Evolutionary conservation across 1,140 invertebrate species (phyloP).

Genomic region (Drosophila lacertosa): DNA sequence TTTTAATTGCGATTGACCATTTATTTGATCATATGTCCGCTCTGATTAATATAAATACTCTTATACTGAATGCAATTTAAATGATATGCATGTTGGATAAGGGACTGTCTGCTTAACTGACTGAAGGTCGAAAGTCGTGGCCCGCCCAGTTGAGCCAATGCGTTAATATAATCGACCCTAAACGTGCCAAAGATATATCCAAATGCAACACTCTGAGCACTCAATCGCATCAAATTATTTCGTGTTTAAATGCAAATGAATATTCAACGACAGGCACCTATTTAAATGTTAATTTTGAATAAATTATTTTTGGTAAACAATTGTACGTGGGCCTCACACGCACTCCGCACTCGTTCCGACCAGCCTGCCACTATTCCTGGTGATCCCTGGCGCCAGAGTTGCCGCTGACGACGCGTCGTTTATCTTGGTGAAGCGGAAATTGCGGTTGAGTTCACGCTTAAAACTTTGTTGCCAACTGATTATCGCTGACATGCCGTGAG

Average conservation of each 20-base stretch:
- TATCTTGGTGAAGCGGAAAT: slow-evolving; percentile 63
- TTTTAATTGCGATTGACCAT: slow-evolving; percentile 53
- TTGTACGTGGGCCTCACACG: slow-evolving; percentile 25
- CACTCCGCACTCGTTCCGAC: neutral
- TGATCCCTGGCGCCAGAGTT: neutral
- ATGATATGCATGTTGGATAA: slow-evolving; percentile 4
- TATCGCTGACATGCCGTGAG: slow-evolving; percentile 57
- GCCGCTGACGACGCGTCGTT: slow-evolving; percentile 39
- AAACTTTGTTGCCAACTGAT: slow-evolving; percentile 66
- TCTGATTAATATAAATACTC: slow-evolving; percentile 41
- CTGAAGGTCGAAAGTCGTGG: slow-evolving; percentile 13
- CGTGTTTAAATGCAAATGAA: slow-evolving; percentile 51
- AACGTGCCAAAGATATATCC: slow-evolving; percentile 28
- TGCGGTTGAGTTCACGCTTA: slow-evolving; percentile 57
- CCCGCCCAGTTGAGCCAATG: slow-evolving; percentile 41
- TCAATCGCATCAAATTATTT: slow-evolving; percentile 35
- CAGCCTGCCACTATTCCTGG: neutral
- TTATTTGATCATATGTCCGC: slow-evolving; percentile 13
- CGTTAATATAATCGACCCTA: slow-evolving; percentile 31
- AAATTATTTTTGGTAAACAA: slow-evolving; percentile 55
- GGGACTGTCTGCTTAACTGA: neutral
- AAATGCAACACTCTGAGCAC: slow-evolving; percentile 7
- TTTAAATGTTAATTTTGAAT: slow-evolving; percentile 57
- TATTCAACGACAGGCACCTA: slow-evolving; percentile 42
- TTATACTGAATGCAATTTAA: slow-evolving; percentile 28